Evolutionary conservation across 1,140 invertebrate species (phyloP).

Genomic region (Phocides pigmalion): DNA sequence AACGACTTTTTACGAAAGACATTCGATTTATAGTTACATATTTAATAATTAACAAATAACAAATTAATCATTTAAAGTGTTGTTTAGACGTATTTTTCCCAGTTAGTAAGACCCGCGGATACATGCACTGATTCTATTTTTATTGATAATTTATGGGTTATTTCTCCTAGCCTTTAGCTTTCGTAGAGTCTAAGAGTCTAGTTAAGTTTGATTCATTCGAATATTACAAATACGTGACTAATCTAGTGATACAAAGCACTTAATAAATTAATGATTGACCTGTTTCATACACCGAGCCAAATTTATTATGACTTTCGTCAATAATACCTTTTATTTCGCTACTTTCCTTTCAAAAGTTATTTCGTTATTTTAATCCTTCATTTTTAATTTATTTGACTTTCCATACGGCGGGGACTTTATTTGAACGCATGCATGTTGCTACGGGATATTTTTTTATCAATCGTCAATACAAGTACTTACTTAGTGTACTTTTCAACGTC

Average conservation of each 20-base stretch:
- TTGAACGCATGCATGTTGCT: conserved; percentile 12
- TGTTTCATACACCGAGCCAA: too few relatives aligned
- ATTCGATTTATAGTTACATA: conserved; percentile 16
- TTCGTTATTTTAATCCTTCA: conserved; percentile 35
- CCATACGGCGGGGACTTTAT: conserved; percentile 45
- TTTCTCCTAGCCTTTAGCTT: conserved; percentile 13
- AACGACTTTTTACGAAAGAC: conserved; percentile 25
- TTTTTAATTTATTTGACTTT: conserved; percentile 44
- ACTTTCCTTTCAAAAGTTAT: not conserved
- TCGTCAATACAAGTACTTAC: too few relatives aligned
- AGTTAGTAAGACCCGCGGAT: conserved; percentile 1
- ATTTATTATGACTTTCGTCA: too few relatives aligned
- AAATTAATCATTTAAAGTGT: conserved; percentile 8
- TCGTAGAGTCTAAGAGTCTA: conserved; percentile 7
- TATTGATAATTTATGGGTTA: not conserved
- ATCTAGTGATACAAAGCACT: too few relatives aligned
- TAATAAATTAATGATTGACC: too few relatives aligned
- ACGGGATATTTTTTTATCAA: not conserved
- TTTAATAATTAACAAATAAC: not conserved
- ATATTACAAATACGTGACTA: not conserved
- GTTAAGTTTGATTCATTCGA: not conserved
- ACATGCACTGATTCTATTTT: not conserved
- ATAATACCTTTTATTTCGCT: not conserved
- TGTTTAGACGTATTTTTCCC: conserved; percentile 8
- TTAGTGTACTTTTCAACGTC: too few relatives aligned